Evolutionary conservation across 2,888 invertebrate genomes (phyloP), one percentile per base, ranked within the genome.

Genomic region (Megastigmus dorsalis): DNA sequence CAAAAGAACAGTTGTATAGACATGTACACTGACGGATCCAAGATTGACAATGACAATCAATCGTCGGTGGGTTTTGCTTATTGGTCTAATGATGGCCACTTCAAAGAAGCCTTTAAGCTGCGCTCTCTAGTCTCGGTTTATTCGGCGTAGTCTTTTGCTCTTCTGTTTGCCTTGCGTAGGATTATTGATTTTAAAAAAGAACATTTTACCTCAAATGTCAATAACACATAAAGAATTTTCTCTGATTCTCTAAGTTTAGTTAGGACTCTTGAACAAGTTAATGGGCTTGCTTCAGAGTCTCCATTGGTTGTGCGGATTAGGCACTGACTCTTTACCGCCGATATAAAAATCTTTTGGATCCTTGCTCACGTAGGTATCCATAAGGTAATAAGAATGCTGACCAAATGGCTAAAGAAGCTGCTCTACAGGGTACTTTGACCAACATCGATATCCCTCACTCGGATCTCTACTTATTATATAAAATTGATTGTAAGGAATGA

Each of bases 381-480:
- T 15, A n/a, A n/a, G 55, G 54, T 7, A 71, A 62, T 30, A 63
- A 71, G 41, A 6, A 45, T 4, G 63, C 55, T 3, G 71, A 71
- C 43, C 15, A n/a, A 10, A 10, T 28, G 28, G 71, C 71, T 9
- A 71, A 71, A 26, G 1, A 3, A 13, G 63, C 63, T 3, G 54
- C 69, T 50, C 18, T 6, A 57, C 23, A 26, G 23, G 69, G 69
- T 18, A 15, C 2, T 4, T 20, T 55, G 15, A 26, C 52, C 1
- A 15, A 41, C 30, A 10, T 63, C 10, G 23, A 20, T 2, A 71
- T 71, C 36, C 71, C 71, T 18, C 13, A 3, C 2, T 52, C 63
- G 7, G 71, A 71, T 20, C 33, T 71, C 4, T 20, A 28, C 20
- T 13, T 2, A 13, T 26, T 23, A 3, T 69, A 33, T 50, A 50